phyloP scores from a whole-genome alignment of 2,797 vertebrate species.

The Aselliscus stoliczkanus region DNA sequence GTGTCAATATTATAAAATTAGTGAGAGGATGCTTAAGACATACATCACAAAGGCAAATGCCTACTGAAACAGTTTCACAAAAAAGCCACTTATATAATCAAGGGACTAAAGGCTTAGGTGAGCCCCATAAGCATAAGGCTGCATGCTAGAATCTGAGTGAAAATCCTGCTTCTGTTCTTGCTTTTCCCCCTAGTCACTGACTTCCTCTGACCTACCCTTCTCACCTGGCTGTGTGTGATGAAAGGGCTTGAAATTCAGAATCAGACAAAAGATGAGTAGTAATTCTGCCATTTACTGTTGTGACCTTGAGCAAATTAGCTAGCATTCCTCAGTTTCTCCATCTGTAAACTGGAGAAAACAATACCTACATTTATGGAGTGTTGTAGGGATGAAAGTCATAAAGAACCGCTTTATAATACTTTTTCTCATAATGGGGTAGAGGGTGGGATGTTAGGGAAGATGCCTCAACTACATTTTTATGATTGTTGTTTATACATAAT shows the following conservation, averaged over 20 bases:
- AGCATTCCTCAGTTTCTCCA: neutral
- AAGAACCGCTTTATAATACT: slow-evolving; percentile 2
- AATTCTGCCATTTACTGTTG: neutral
- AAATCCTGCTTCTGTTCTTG: neutral
- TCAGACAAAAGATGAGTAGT: neutral
- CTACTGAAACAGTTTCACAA: neutral
- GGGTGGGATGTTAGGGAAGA: neutral
- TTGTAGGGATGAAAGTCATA: neutral
- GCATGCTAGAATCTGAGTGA: neutral
- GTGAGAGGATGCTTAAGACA: neutral
- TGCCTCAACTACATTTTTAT: neutral
- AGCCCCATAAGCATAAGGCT: neutral
- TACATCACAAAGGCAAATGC: neutral
- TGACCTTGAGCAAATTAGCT: neutral
- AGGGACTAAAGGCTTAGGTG: neutral
- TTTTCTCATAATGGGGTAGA: neutral
- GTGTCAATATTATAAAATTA: neutral
- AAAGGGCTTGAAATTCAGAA: neutral
- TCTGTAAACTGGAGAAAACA: neutral
- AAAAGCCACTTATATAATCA: neutral
- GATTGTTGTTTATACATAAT: neutral
- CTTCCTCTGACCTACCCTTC: neutral
- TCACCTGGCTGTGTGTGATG: neutral
- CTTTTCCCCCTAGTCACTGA: neutral
- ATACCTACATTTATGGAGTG: neutral